Conservation (phyloP, 2,797 vertebrate species). For the Novumbra hubbsi region DNA sequence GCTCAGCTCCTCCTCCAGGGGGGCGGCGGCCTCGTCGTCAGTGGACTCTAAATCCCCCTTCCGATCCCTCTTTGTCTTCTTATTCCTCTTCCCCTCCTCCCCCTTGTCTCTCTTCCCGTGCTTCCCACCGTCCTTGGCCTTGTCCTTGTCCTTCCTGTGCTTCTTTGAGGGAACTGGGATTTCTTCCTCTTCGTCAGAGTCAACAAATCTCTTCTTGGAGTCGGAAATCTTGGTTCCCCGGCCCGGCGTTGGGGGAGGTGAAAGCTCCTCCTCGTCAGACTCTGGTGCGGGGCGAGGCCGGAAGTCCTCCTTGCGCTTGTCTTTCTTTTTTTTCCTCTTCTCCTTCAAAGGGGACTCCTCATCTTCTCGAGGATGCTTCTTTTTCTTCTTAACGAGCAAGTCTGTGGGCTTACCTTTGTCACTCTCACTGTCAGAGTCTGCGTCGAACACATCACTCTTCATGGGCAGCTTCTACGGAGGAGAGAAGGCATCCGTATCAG, state of each 20-base stretch:
- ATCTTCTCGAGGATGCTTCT: slow-evolving; percentile 79
- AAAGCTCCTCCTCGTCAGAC: slow-evolving; percentile 66
- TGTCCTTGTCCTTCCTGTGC: slow-evolving; percentile 85
- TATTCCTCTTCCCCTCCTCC: slow-evolving; percentile 82
- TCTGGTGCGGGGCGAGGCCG: slow-evolving; percentile 84
- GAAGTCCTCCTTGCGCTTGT: slow-evolving; percentile 76
- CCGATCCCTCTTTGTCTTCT: slow-evolving; percentile 61
- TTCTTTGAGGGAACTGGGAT: slow-evolving; percentile 80
- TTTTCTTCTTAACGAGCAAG: slow-evolving; percentile 82
- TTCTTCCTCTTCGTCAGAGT: slow-evolving; percentile 81
- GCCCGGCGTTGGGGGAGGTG: slow-evolving; percentile 33
- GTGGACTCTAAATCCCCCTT: slow-evolving; percentile 57
- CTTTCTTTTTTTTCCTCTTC: slow-evolving; percentile 82
- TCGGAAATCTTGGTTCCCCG: slow-evolving; percentile 71
- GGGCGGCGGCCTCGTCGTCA: slow-evolving; percentile 62
- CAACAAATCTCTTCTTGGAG: slow-evolving; percentile 79
- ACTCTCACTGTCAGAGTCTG: slow-evolving; percentile 85
- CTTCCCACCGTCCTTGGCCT: slow-evolving; percentile 70
- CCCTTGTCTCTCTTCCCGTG: slow-evolving; percentile 63
- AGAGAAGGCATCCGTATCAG: slow-evolving; percentile 2
- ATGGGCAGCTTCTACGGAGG: slow-evolving; percentile 76
- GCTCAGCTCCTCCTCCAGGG: slow-evolving; percentile 60
- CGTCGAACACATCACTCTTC: slow-evolving; percentile 87
- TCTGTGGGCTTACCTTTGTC: slow-evolving; percentile 75
- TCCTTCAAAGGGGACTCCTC: slow-evolving; percentile 67